These are phyloP conservation scores for Nesometra sesokonis DNA, from an alignment of 35 echinoderm and acorn worm species.

Conservation along the genomic window DNA sequence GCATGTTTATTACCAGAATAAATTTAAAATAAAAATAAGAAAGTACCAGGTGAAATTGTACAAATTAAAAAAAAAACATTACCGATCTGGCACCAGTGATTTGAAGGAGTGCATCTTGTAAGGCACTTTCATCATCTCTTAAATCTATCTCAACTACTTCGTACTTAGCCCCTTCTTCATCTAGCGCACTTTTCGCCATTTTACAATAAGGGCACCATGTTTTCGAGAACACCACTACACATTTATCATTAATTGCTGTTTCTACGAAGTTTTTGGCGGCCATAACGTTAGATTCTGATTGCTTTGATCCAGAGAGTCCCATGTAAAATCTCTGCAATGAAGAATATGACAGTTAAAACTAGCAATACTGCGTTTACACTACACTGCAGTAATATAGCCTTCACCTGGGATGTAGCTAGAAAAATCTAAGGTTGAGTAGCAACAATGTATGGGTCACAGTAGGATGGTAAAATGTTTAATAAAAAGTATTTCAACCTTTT, in stretches of 20 bases:
- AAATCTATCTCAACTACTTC: conserved; percentile 67
- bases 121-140: conserved; percentile 35
- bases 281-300: neutral
- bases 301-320: neutral
- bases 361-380: no score
- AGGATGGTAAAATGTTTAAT: no score
- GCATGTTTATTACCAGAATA: no score
- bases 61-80: no score
- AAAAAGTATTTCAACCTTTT: no score
- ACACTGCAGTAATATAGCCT: no score
- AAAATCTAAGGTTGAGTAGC: no score
- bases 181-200: conserved; percentile 54
- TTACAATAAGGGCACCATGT: conserved; percentile 60
- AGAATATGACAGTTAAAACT: neutral
- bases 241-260: conserved; percentile 61
- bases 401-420: no score
- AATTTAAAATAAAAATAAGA: no score
- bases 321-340: neutral
- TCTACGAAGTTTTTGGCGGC: neutral
- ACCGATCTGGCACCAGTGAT: conserved; percentile 80
- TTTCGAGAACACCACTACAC: conserved; percentile 87
- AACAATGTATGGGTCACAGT: no score
- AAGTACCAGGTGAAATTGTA: no score
- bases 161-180: conserved; percentile 68
- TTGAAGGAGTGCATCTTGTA: conserved; percentile 59